These are phyloP conservation scores for Phalacrocorax brasilianus DNA, from an alignment of 2,113 vertebrate species.

Conservation along the genomic window DNA sequence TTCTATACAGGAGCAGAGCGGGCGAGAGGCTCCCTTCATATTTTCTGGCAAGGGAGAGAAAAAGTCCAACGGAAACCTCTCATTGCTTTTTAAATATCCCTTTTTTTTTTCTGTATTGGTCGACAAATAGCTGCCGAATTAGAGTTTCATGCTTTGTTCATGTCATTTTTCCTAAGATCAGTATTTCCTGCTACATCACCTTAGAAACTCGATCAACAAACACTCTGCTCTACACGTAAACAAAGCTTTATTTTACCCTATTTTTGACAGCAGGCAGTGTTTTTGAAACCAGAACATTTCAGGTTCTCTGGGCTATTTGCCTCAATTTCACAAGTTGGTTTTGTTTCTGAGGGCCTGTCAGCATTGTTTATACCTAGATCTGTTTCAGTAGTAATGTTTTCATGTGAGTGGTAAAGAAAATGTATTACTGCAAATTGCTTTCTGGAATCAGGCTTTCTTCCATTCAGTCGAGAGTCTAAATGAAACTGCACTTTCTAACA, in stretches of 20 bases:
- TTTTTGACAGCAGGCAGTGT: slow-evolving; percentile 27
- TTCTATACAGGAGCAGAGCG: not conserved
- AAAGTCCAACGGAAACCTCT: slow-evolving; percentile 16
- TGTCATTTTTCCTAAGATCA: slow-evolving; percentile 36
- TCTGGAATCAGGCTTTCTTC: slow-evolving; percentile 4
- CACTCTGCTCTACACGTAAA: slow-evolving; percentile 6
- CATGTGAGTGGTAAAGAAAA: not conserved
- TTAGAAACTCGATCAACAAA: slow-evolving; percentile 67
- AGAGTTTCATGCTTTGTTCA: slow-evolving; percentile 17
- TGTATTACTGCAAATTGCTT: slow-evolving; percentile 7
- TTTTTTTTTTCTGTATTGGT: not conserved
- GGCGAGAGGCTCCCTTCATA: not conserved
- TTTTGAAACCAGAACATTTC: slow-evolving; percentile 7
- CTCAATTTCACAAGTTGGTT: slow-evolving; percentile 31
- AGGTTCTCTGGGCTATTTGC: slow-evolving; percentile 29
- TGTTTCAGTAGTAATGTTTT: not conserved
- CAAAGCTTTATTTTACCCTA: slow-evolving; percentile 51
- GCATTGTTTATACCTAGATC: slow-evolving; percentile 19
- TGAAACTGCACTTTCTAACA: slow-evolving; percentile 30
- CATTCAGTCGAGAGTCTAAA: not conserved
- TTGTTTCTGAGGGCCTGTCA: slow-evolving; percentile 42
- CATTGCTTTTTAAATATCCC: not conserved
- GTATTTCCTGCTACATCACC: slow-evolving; percentile 63
- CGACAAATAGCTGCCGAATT: slow-evolving; percentile 40
- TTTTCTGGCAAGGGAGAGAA: not conserved